phyloP scores from a whole-genome alignment of 2,888 invertebrate genomes.

The Hydraecia micacea region DNA sequence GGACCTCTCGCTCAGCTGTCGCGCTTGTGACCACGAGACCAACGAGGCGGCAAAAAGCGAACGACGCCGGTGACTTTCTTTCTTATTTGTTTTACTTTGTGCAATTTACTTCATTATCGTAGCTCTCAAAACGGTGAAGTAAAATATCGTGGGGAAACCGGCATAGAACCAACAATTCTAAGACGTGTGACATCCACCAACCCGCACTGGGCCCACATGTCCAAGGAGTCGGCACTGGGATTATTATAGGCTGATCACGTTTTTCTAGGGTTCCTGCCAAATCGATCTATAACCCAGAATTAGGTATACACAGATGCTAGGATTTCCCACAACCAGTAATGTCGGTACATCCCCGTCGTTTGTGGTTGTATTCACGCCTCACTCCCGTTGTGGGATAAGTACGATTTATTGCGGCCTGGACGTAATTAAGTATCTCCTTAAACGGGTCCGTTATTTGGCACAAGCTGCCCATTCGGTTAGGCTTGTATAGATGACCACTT shows the following conservation, averaged over 20 bases:
- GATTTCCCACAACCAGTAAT: neutral
- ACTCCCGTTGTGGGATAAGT: constrained; percentile 54
- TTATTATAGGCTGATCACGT: too few relatives aligned
- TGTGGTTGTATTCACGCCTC: constrained; percentile 56
- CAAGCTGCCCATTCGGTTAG: constrained; percentile 34
- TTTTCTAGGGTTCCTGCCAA: neutral
- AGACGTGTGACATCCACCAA: too few relatives aligned
- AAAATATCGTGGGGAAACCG: neutral
- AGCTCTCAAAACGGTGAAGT: neutral
- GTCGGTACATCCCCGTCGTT: constrained; percentile 13
- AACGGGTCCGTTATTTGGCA: constrained; percentile 54
- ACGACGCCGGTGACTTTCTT: too few relatives aligned
- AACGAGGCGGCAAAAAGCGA: too few relatives aligned
- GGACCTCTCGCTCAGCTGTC: too few relatives aligned
- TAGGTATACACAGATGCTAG: neutral
- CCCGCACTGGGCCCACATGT: too few relatives aligned
- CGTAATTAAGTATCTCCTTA: constrained; percentile 56
- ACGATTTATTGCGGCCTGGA: constrained; percentile 49
- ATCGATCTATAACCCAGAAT: neutral
- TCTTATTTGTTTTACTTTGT: neutral
- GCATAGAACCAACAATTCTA: neutral
- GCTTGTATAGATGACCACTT: constrained; percentile 23
- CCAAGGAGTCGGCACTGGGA: neutral
- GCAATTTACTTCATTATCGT: neutral
- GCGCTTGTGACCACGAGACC: too few relatives aligned